Evolutionary conservation across 2,113 vertebrate genomes (phyloP), one percentile per base, ranked within the genome.

Genomic region (Dicerorhinus sumatrensis): DNA sequence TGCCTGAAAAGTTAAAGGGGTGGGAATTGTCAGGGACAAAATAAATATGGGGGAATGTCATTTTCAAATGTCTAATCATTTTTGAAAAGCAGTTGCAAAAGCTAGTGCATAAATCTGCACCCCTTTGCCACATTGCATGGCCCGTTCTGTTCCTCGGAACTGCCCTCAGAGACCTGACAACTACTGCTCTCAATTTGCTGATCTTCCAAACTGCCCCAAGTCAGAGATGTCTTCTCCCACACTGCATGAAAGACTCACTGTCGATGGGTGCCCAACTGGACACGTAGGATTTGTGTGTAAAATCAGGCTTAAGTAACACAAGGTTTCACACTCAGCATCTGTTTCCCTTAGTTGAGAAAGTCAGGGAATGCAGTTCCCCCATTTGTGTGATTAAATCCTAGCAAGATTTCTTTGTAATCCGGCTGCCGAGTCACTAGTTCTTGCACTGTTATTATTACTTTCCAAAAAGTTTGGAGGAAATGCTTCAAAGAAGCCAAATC

Each of bases 11-110:
- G 21, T 54, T 72, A 82, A 77, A 82, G 89, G 39, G 3, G 29
- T n/a, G 16, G 21, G 29, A 58, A 60, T 72, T 67, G 21, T 80
- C 91, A 96, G 33, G 42, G 73, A 83, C 46, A 86, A 92, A 95
- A 63, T 39, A 73, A 80, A 39, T 1, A 18, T 5, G 18, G n/a
- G 33, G 23, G 33, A 76, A 67, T 16, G 14, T 33, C 70, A 72
- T 60, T 51, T 93, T 58, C 85, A 72, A 89, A 86, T 9, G 39
- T 51, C 25, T 58, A 27, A 77, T 60, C 8, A 3, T 42, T 91
- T 92, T 36, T 20, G 14, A 96, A 94, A 81, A n/a, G 12, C 62
- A 16, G 9, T 8, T 42, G 62, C 29, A 12, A 86, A 54, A 65
- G 12, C 62, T 42, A 29, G 36, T 4, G 60, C 36, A 5, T 39